Base-by-base conservation (phyloP, 2,113 vertebrate species). In the Promerops cafer region DNA sequence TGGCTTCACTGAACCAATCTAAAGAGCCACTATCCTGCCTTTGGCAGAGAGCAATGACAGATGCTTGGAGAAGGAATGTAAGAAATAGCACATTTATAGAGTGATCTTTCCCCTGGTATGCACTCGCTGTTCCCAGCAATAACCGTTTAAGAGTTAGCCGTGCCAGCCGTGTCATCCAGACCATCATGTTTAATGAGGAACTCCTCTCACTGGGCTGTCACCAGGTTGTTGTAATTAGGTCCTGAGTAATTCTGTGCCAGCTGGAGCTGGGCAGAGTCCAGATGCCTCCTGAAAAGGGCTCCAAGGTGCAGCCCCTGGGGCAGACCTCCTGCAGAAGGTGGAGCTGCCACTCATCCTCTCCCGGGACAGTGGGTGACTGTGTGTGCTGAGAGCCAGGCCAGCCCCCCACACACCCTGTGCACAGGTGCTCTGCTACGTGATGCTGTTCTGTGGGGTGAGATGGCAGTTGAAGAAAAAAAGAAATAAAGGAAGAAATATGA, bases 301-400 rank as follows among this genome's bases (percentile, higher is more conserved):
- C 10, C 0, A 5, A 83, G 85, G 75, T 0, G 3, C 70, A 11
- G 30, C 54, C 82, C 39, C 7, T 0, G 7, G 54, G 84, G 61
- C 26, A 70, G 78, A 31, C 3, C 65, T 65, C 45, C 66, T 5
- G 31, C 0, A 24, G 19, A 28, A 64, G 33, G 16, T 0, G 0
- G 65, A 64, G 31, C 87, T 95, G 91, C 57, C 69, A 68, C 70
- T 91, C 87, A 79, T 7, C 61, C 0, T 0, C 2, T 57, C 35
- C 42, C 3, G 0, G 2, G 40, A 31, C 0, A 0, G 72, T 0
- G 4, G 35, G 75, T 0, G 0, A 4, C 16, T 23, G 33, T 1
- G 47, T 37, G n/a, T 4, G 39, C 35, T 0, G 2, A 47, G 30
- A 56, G 9, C 40, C 57, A 2, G 7, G 59, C 24, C 57, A 42